Percentiles rank a stretch among this genome's conserved stretches.
These are phyloP conservation scores for Thera britannica DNA, from an alignment of 2,888 invertebrate genomes.

Conservation along the genomic window DNA sequence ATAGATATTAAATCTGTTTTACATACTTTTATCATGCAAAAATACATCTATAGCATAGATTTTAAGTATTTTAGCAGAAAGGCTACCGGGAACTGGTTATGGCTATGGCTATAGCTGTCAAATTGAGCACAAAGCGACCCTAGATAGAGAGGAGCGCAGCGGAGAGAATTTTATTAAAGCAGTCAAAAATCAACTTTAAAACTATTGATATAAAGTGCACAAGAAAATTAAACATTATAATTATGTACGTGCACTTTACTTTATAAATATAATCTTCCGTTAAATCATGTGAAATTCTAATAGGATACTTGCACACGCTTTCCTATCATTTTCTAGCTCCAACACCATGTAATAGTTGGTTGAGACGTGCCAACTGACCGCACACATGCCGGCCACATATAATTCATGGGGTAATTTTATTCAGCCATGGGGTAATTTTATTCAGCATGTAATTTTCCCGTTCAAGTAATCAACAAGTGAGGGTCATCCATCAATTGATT, in stretches of 20 bases:
- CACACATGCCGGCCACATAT: constrained; percentile 25
- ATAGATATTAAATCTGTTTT: neutral
- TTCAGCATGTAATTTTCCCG: constrained; percentile 21
- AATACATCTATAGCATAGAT: too few species aligned
- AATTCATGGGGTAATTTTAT: constrained; percentile 7
- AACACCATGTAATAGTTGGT: constrained; percentile 33
- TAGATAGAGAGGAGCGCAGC: too few species aligned
- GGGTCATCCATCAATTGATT: constrained; percentile 32
- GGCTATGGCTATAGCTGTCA: too few species aligned
- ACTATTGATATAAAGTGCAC: too few species aligned
- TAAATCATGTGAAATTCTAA: constrained; percentile 18
- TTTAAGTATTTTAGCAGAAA: too few species aligned
- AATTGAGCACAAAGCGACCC: too few species aligned
- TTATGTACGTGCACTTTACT: too few species aligned
- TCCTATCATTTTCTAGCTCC: constrained; percentile 29
- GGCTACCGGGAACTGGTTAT: too few species aligned
- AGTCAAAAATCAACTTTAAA: too few species aligned
- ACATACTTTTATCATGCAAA: too few species aligned
- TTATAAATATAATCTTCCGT: neutral
- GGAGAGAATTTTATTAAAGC: too few species aligned
- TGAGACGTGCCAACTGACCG: constrained; percentile 38
- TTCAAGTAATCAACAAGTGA: constrained; percentile 38
- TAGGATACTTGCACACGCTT: constrained; percentile 24
- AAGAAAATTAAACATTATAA: neutral
- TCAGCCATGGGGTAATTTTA: constrained; percentile 3